phyloP scores from a whole-genome alignment of 2,888 invertebrate genomes.

The Hirtodrosophila histrioides region DNA sequence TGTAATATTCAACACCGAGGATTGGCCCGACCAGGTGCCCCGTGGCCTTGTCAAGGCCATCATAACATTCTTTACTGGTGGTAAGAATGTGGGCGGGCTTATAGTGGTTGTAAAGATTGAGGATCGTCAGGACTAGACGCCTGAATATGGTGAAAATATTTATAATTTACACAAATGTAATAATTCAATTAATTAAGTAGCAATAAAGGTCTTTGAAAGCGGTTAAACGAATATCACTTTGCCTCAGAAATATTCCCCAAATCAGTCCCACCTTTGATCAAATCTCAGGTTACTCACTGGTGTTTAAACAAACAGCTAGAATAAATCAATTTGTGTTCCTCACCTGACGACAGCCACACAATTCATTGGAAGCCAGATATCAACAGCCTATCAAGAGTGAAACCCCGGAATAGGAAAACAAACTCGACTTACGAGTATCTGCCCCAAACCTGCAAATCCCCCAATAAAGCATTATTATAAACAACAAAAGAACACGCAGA shows the following conservation, averaged over 20 bases:
- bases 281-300: constrained; percentile 17
- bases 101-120: constrained; percentile 64
- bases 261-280: neutral
- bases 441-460: constrained; percentile 26
- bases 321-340: constrained; percentile 48
- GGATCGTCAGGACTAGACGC: constrained; percentile 49
- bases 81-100: constrained; percentile 67
- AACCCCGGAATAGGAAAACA: constrained; percentile 1
- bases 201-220: constrained; percentile 59
- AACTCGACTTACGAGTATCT: constrained; percentile 18
- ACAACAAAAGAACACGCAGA: constrained; percentile 44
- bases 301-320: constrained; percentile 40
- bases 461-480: constrained; percentile 69
- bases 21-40: constrained; percentile 78
- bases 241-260: too few relatives aligned
- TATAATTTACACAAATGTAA: neutral
- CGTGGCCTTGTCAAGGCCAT: constrained; percentile 74
- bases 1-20: constrained; percentile 65
- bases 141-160: neutral
- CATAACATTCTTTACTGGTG: constrained; percentile 66
- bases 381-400: constrained; percentile 53
- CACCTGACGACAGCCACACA: constrained; percentile 37
- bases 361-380: constrained; percentile 58
- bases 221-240: neutral
- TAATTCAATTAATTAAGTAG: constrained; percentile 6